These are phyloP conservation scores for Eupithecia dodoneata DNA, from an alignment of 2,888 invertebrate genomes.

Conservation along the genomic window DNA sequence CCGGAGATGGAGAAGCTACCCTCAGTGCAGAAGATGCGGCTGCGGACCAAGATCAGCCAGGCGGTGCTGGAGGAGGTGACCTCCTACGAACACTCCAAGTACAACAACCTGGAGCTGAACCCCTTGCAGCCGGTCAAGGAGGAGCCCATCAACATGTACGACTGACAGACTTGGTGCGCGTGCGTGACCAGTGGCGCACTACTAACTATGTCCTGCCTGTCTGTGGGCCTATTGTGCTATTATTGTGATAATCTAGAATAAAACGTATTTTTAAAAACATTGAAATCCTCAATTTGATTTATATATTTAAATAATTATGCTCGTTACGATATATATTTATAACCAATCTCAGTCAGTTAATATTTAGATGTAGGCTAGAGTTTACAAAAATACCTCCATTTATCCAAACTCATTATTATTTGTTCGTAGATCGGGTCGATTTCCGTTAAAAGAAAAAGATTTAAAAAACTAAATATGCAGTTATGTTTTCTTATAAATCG, in stretches of 20 bases:
- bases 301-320: neutral
- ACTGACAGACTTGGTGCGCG: slow-evolving; percentile 18
- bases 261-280: neutral
- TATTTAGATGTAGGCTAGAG: no score
- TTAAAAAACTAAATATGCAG: no score
- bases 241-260: neutral
- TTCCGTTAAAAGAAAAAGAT: no score
- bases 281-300: neutral
- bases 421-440: no score
- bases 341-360: neutral
- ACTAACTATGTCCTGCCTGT: no score
- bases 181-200: no score
- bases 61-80: slow-evolving; percentile 39
- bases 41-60: slow-evolving; percentile 41
- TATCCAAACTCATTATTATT: no score
- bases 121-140: slow-evolving; percentile 33
- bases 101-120: slow-evolving; percentile 17
- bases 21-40: slow-evolving; percentile 41
- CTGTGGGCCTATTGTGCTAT: neutral
- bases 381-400: no score
- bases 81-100: slow-evolving; percentile 27
- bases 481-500: no score
- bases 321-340: neutral
- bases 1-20: slow-evolving; percentile 44
- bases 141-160: slow-evolving; percentile 42